A percentile compares a stretch with the other conserved stretches of the same genome.
These are phyloP conservation scores for Stenurella melanura DNA, from an alignment of 2,888 invertebrate genomes.

Conservation along the genomic window DNA sequence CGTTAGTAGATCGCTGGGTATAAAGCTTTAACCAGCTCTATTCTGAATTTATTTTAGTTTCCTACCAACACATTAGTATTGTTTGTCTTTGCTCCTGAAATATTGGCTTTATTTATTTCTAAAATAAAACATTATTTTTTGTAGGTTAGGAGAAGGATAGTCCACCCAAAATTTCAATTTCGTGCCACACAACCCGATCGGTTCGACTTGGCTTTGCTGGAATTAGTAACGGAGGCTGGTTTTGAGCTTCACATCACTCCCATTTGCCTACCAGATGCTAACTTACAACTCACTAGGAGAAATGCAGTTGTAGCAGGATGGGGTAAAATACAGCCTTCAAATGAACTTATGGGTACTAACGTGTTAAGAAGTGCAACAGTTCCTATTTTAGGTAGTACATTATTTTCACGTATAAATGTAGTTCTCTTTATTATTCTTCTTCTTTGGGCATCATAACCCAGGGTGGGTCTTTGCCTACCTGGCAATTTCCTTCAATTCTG, in stretches of 20 bases:
- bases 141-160: slow-evolving; percentile 82
- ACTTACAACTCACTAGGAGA: slow-evolving; percentile 74
- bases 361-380: slow-evolving; percentile 86
- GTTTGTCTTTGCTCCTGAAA: too few species aligned
- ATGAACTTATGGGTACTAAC: slow-evolving; percentile 87
- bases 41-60: too few species aligned
- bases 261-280: slow-evolving; percentile 82
- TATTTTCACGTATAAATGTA: background rate
- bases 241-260: slow-evolving; percentile 81
- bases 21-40: too few species aligned
- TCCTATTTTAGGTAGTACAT: slow-evolving; percentile 82
- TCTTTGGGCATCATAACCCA: too few species aligned
- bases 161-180: slow-evolving; percentile 88
- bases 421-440: too few species aligned
- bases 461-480: too few species aligned
- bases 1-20: too few species aligned
- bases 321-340: slow-evolving; percentile 86
- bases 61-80: too few species aligned
- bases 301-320: slow-evolving; percentile 86
- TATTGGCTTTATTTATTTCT: background rate
- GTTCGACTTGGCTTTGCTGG: slow-evolving; percentile 85
- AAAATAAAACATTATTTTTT: slow-evolving; percentile 42
- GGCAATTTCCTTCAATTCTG: too few species aligned
- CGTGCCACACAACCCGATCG: slow-evolving; percentile 89
- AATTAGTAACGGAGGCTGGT: slow-evolving; percentile 80